Evolutionary conservation across 2,113 vertebrate genomes (phyloP).

Genomic region (Silurus glanis): DNA sequence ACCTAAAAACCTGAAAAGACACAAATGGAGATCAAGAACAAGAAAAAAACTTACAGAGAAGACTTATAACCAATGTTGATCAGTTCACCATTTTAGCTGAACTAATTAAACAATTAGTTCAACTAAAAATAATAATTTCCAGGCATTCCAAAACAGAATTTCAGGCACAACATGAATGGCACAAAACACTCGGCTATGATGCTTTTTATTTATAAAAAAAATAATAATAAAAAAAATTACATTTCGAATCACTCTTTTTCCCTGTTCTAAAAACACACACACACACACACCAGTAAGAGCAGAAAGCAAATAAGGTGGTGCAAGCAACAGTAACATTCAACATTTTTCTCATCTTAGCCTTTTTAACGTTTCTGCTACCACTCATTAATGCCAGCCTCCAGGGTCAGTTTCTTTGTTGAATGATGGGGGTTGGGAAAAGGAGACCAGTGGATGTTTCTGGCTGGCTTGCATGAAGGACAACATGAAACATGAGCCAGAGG

Average conservation of each 20-base stretch:
- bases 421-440: conserved; percentile 42
- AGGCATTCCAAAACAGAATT: not conserved
- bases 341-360: conserved; percentile 39
- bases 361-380: conserved; percentile 52
- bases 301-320: conserved; percentile 30
- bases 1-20: conserved; percentile 72
- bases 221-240: too few species aligned
- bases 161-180: not conserved
- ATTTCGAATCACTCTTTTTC: not conserved
- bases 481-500: conserved; percentile 53
- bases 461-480: conserved; percentile 49
- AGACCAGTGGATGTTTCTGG: conserved; percentile 43
- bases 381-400: conserved; percentile 51
- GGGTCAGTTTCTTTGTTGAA: conserved; percentile 53
- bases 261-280: not conserved
- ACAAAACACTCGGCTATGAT: not conserved
- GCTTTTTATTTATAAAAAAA: not conserved
- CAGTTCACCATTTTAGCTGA: not conserved
- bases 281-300: not conserved
- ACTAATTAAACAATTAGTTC: not conserved
- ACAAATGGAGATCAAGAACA: conserved; percentile 4
- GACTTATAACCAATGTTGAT: not conserved
- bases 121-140: not conserved
- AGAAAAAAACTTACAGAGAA: not conserved
- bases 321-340: conserved; percentile 34